Evolutionary conservation across 2,888 invertebrate species (phyloP).

Genomic region (Stenotaenia linearis): DNA sequence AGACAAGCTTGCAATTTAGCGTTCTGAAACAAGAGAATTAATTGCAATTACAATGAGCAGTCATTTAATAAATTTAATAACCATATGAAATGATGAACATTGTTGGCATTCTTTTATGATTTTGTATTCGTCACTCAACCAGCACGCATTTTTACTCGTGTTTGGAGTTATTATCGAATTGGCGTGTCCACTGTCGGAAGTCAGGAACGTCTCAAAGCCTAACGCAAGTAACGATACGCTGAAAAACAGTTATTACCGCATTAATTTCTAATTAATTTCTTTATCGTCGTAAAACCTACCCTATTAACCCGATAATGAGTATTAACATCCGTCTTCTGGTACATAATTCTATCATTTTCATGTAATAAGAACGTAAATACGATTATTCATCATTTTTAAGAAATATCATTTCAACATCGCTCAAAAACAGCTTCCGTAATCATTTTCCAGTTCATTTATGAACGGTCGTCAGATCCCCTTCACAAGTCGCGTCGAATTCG

Average conservation of each 20-base stretch:
- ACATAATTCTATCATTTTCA: conserved; percentile 45
- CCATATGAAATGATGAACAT: conserved; percentile 54
- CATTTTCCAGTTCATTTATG: neutral
- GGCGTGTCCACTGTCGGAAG: conserved; percentile 53
- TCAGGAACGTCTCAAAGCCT: conserved; percentile 72
- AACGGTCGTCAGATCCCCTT: too few species aligned
- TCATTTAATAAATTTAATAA: too few species aligned
- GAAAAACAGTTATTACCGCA: conserved; percentile 42
- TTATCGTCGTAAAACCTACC: conserved; percentile 40
- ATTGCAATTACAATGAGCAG: neutral
- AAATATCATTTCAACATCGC: neutral
- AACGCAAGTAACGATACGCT: conserved; percentile 75
- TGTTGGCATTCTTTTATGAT: conserved; percentile 73
- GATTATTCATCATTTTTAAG: neutral
- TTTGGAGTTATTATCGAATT: conserved; percentile 57
- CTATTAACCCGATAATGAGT: conserved; percentile 42
- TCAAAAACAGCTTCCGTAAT: neutral
- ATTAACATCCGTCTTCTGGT: conserved; percentile 45
- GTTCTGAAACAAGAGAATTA: neutral
- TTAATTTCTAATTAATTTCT: neutral
- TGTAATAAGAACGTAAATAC: neutral
- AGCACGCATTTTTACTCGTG: conserved; percentile 51
- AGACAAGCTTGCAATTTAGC: conserved; percentile 61
- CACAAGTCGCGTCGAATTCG: neutral
- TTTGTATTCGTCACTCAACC: conserved; percentile 64